Conservation (phyloP, 2,888 invertebrate genomes). For the Cheilosia variabilis region DNA sequence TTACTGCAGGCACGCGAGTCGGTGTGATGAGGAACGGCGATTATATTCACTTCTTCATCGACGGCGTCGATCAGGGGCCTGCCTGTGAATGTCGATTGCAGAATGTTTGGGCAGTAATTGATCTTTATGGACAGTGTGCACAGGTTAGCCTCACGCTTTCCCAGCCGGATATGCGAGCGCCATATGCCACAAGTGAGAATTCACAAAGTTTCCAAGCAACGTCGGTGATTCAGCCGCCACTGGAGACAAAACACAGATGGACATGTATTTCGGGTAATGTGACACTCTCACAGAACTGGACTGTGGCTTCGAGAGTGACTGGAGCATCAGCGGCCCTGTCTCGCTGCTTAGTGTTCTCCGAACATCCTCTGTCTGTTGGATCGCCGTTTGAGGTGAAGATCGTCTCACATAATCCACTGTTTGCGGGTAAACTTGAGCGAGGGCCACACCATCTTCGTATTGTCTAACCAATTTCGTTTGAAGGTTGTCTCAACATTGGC, state of each 20-base stretch:
- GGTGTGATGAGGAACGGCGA: conserved; percentile 95
- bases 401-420: conserved; percentile 82
- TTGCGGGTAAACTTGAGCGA: conserved; percentile 80
- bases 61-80: conserved; percentile 93
- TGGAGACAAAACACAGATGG: conserved; percentile 83
- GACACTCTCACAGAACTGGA: conserved; percentile 83
- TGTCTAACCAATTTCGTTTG: conserved; percentile 79
- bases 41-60: conserved; percentile 93
- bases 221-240: conserved; percentile 85
- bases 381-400: conserved; percentile 83
- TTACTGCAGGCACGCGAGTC: conserved; percentile 91
- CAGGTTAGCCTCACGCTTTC: conserved; percentile 87
- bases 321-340: conserved; percentile 82
- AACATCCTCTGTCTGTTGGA: conserved; percentile 82
- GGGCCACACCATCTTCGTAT: too few relatives aligned
- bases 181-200: conserved; percentile 84
- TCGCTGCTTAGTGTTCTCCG: conserved; percentile 83
- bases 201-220: conserved; percentile 86
- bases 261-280: conserved; percentile 83
- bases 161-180: conserved; percentile 81
- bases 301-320: conserved; percentile 81
- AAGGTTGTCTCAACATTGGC: conserved; percentile 91
- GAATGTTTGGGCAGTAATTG: conserved; percentile 96
- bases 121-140: conserved; percentile 97
- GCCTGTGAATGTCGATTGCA: conserved; percentile 91